A percentile compares a stretch with the other conserved stretches of the same genome.
Conservation (phyloP, 2,888 invertebrate species). For the Colletes collaris region DNA sequence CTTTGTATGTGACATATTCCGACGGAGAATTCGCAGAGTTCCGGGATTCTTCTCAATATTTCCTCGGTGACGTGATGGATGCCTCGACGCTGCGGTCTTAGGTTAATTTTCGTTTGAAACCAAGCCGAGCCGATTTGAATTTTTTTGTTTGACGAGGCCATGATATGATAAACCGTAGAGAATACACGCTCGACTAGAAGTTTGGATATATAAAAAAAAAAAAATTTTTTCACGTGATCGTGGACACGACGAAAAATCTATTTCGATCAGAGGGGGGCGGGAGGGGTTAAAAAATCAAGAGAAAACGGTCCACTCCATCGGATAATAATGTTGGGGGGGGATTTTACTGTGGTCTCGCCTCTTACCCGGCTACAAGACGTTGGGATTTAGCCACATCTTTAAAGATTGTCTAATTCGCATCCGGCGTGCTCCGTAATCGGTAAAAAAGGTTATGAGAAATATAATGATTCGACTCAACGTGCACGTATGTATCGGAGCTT, state of each 20-base stretch:
- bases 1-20: constrained; percentile 98
- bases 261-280: constrained; percentile 16
- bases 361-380: constrained; percentile 50
- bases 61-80: constrained; percentile 99
- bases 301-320: constrained; percentile 60
- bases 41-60: constrained; percentile 96
- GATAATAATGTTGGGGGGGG: constrained; percentile 28
- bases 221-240: no score
- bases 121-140: constrained; percentile 98
- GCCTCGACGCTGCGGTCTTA: constrained; percentile 97
- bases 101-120: constrained; percentile 98
- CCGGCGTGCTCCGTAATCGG: constrained; percentile 62
- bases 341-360: constrained; percentile 32
- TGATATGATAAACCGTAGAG: constrained; percentile 79
- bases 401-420: constrained; percentile 56
- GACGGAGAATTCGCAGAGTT: constrained; percentile 96
- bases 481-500: constrained; percentile 60
- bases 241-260: constrained; percentile 33
- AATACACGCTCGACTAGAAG: constrained; percentile 50
- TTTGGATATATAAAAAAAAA: constrained; percentile 13
- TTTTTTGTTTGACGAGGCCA: constrained; percentile 93
- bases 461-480: constrained; percentile 80
- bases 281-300: constrained; percentile 48
- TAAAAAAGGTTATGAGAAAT: constrained; percentile 80
- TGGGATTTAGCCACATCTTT: constrained; percentile 56